Evolutionary conservation across 2,113 vertebrate species (phyloP).

Genomic region (Dendrocopos noguchii): DNA sequence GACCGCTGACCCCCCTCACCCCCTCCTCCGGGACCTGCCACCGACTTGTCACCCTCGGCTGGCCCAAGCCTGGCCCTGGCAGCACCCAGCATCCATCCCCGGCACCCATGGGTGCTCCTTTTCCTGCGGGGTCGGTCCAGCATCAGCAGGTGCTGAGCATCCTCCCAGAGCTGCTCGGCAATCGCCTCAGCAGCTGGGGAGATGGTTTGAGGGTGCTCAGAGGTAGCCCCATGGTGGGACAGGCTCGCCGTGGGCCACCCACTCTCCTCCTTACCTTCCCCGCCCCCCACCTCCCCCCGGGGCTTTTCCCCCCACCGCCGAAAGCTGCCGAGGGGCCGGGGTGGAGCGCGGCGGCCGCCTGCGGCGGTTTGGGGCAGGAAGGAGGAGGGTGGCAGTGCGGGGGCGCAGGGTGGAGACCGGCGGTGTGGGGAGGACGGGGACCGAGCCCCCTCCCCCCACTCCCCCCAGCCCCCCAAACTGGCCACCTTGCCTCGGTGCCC

Average conservation of each 20-base stretch:
- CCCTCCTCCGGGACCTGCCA: neutral
- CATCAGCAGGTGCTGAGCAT: neutral
- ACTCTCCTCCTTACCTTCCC: too few relatives aligned
- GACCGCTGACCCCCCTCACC: neutral
- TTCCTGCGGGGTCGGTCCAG: neutral
- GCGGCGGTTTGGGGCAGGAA: neutral
- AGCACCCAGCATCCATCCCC: neutral
- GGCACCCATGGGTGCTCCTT: neutral
- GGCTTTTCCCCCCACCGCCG: neutral
- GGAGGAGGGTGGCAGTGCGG: neutral
- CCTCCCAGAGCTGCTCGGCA: neutral
- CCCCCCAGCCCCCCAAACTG: neutral
- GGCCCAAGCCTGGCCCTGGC: neutral
- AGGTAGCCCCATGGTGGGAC: accelerated
- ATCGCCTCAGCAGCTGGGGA: neutral
- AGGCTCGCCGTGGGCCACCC: accelerated
- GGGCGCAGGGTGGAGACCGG: neutral
- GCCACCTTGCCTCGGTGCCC: neutral
- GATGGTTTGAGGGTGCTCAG: neutral
- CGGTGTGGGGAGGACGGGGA: accelerated
- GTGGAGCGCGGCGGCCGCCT: neutral
- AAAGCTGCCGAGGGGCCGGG: neutral
- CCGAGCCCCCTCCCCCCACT: neutral
- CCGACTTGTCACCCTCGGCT: neutral
- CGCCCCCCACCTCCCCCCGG: neutral